Evolutionary conservation across 2,113 vertebrate genomes (phyloP).

Genomic region (Aramus guarauna): DNA sequence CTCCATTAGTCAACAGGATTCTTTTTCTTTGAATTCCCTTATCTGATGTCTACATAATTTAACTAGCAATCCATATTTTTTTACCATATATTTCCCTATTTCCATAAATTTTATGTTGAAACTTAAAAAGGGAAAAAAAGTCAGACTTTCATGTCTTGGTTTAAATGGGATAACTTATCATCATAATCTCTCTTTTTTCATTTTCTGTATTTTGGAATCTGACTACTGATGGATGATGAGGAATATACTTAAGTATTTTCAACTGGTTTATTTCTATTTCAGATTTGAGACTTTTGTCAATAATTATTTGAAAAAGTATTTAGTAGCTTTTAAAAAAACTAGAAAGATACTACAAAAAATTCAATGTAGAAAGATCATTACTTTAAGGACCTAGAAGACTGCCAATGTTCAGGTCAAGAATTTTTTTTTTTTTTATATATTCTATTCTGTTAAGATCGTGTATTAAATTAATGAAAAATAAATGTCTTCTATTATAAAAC

Average conservation of each 20-base stretch:
- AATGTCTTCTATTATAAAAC: neutral
- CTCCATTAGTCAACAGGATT: neutral
- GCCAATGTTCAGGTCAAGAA: neutral
- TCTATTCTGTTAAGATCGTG: neutral
- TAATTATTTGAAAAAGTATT: neutral
- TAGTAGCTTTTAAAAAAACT: neutral
- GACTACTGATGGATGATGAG: rapidly evolving
- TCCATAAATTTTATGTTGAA: neutral
- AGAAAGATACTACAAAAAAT: neutral
- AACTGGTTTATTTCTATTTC: neutral
- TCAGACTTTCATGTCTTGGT: neutral
- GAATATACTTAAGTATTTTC: neutral
- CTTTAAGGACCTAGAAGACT: neutral
- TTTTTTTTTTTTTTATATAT: no score
- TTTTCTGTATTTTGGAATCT: neutral
- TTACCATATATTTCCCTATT: neutral
- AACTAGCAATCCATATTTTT: neutral
- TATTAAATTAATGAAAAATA: neutral
- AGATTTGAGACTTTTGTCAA: neutral
- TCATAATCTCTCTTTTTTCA: neutral
- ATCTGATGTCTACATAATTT: neutral
- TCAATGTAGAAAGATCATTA: neutral
- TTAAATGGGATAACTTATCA: neutral
- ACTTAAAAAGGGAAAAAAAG: neutral
- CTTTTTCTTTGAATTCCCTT: neutral